These are phyloP conservation scores for Trichomycterus rosablanca DNA, from an alignment of 2,113 vertebrate genomes.

Conservation along the genomic window DNA sequence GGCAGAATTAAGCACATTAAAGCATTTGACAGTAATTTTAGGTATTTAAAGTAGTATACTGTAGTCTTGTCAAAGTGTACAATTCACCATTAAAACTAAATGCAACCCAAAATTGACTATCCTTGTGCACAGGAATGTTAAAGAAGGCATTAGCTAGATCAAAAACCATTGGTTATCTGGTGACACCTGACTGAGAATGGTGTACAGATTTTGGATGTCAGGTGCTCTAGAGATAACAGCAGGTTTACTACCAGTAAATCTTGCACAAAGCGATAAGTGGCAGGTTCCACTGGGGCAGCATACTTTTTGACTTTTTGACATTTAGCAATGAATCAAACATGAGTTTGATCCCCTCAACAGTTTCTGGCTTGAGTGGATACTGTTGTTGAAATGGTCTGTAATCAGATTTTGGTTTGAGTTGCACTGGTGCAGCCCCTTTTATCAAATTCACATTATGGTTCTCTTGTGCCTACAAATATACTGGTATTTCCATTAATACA, in stretches of 20 bases:
- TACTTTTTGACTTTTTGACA: neutral
- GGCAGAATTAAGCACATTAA: neutral
- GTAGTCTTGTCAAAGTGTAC: too few relatives aligned
- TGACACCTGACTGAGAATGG: neutral
- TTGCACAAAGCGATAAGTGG: neutral
- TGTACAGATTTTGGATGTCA: neutral
- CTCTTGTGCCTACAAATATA: neutral
- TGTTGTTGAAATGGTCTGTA: neutral
- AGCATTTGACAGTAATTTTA: neutral
- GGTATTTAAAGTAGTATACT: too few relatives aligned
- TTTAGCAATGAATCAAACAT: neutral
- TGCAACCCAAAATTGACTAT: too few relatives aligned
- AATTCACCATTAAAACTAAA: too few relatives aligned
- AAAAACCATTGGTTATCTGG: neutral
- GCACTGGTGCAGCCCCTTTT: neutral
- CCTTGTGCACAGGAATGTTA: neutral
- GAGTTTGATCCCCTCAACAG: neutral
- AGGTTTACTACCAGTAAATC: neutral
- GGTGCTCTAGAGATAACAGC: neutral
- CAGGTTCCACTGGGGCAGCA: neutral
- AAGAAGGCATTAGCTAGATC: neutral
- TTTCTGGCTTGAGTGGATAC: neutral
- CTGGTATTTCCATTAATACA: neutral
- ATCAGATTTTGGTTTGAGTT: neutral
- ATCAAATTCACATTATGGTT: neutral